phyloP scores from a whole-genome alignment of 2,888 invertebrate genomes.

The Tribolium freemani region DNA sequence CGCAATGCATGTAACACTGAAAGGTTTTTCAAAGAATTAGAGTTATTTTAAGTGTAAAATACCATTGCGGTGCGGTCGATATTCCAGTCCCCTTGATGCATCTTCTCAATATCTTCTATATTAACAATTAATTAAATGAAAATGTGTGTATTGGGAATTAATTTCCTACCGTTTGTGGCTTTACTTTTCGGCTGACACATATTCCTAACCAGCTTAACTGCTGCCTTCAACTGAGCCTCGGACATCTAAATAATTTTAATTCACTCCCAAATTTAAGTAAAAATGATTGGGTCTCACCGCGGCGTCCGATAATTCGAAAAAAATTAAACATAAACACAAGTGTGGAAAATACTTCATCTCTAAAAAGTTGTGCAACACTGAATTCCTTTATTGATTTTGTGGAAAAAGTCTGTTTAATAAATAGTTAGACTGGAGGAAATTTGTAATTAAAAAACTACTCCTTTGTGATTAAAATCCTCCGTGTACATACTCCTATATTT shows the following conservation, averaged over 20 bases:
- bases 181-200: constrained; percentile 70
- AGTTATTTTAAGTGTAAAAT: neutral
- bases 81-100: constrained; percentile 49
- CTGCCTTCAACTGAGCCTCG: neutral
- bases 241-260: neutral
- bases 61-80: constrained; percentile 45
- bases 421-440: neutral
- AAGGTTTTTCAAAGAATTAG: constrained; percentile 1
- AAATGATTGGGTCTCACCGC: neutral
- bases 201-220: neutral
- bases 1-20: constrained; percentile 70
- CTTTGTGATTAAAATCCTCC: neutral
- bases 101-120: constrained; percentile 51
- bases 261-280: neutral
- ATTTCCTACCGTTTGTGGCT: constrained; percentile 69
- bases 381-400: neutral
- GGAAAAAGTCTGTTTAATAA: neutral
- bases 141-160: neutral
- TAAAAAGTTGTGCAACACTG: neutral
- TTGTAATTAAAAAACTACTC: neutral
- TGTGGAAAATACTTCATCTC: neutral
- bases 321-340: neutral
- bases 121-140: constrained; percentile 1
- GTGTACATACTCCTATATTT: neutral
- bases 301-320: neutral